A percentile compares a stretch with the other conserved stretches of the same genome.
Conservation (phyloP, 1,140 invertebrate species). For the Trachymyrmex cornetzi region DNA sequence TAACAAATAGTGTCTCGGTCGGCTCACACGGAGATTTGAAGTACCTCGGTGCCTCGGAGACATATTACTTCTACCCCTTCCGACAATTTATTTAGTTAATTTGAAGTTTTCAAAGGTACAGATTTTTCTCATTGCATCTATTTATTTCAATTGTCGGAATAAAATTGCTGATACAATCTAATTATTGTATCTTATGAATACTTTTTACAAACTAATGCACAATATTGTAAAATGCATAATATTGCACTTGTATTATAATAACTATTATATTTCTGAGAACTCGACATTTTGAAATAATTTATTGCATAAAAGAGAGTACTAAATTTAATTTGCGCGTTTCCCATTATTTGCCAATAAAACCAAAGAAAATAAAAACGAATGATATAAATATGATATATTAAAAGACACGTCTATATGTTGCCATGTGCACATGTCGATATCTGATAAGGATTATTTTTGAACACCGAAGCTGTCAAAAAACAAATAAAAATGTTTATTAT, state of each 20-base stretch:
- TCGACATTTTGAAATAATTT: constrained; percentile 9
- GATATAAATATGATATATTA: neutral
- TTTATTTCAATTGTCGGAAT: neutral
- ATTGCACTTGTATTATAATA: neutral
- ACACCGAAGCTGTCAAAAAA: constrained; percentile 6
- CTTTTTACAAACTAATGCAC: neutral
- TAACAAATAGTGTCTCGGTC: constrained; percentile 57
- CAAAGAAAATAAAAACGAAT: neutral
- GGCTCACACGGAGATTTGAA: constrained; percentile 60
- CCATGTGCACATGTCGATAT: neutral
- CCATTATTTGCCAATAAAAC: too few relatives aligned
- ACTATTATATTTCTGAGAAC: neutral
- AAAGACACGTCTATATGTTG: neutral
- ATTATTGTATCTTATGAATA: neutral
- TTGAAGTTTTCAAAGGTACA: constrained; percentile 22
- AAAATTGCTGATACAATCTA: neutral
- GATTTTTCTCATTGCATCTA: neutral
- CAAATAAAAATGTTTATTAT: neutral
- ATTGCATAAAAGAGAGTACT: neutral
- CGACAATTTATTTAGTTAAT: constrained; percentile 21
- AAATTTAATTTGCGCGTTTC: constrained; percentile 1
- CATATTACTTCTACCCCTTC: constrained; percentile 8
- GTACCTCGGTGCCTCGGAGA: neutral
- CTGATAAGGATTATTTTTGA: neutral
- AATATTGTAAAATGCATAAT: neutral